Conservation (phyloP, 2,113 vertebrate genomes). For the Sterna hirundo region DNA sequence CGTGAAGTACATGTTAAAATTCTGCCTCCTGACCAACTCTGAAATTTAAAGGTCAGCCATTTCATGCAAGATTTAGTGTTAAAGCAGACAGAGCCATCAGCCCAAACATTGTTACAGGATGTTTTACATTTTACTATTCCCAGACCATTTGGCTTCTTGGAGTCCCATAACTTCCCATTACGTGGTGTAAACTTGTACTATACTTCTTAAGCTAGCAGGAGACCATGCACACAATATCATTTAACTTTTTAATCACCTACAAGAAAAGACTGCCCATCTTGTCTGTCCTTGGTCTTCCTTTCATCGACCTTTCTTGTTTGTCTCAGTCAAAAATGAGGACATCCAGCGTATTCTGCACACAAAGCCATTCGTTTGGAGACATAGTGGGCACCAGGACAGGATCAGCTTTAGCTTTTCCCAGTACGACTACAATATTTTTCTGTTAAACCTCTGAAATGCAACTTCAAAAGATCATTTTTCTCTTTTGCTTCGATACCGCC, state of each 20-base stretch:
- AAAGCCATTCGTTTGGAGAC: not conserved
- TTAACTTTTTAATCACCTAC: not conserved
- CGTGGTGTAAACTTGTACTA: not conserved
- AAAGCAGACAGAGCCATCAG: not conserved
- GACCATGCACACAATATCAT: fast-evolving
- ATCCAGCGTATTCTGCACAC: fast-evolving
- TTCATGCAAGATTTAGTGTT: not conserved
- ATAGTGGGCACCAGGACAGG: not conserved
- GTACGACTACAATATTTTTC: not conserved
- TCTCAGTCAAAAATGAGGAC: not conserved
- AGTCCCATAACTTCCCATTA: not conserved
- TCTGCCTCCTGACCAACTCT: not conserved
- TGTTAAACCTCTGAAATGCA: not conserved
- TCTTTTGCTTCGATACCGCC: not conserved
- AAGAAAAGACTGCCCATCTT: not conserved
- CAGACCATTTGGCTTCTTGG: not conserved
- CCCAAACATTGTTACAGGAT: not conserved
- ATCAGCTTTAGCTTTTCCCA: not conserved
- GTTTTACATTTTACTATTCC: not conserved
- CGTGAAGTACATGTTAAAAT: not conserved
- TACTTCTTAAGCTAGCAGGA: fast-evolving
- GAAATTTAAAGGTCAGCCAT: not conserved
- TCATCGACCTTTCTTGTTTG: not conserved
- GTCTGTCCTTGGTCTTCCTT: not conserved
- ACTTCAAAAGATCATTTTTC: not conserved